Percentiles rank a stretch among this genome's conserved stretches.
Conservation (phyloP, 2,113 vertebrate species). For the Hydrochoerus hydrochaeris region DNA sequence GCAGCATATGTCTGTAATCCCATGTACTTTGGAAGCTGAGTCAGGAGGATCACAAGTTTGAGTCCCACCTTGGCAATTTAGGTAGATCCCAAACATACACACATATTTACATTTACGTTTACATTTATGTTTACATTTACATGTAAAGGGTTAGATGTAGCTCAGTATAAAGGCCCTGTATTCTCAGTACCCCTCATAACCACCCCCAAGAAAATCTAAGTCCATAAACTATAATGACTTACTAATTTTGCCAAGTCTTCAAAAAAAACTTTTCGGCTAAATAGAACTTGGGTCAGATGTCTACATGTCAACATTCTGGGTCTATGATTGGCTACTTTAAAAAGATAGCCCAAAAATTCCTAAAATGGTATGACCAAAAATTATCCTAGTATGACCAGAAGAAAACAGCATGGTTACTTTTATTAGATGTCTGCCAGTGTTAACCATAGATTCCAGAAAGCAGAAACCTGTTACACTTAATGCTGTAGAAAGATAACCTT, state of each 20-base stretch:
- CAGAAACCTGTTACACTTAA: neutral
- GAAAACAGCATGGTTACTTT: neutral
- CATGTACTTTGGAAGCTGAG: neutral
- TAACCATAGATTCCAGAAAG: neutral
- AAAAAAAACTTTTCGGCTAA: slow-evolving; percentile 8
- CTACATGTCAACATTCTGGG: neutral
- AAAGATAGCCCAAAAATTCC: neutral
- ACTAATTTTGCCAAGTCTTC: neutral
- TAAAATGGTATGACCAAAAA: neutral
- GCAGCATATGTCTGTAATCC: neutral
- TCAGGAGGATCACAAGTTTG: neutral
- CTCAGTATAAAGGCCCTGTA: neutral
- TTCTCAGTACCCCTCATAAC: neutral
- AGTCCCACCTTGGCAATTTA: neutral
- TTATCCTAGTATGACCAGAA: neutral
- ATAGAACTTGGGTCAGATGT: slow-evolving; percentile 20
- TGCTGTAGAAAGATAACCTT: neutral
- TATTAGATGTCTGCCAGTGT: neutral
- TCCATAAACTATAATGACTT: neutral
- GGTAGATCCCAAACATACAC: neutral
- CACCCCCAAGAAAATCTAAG: neutral
- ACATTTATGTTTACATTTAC: neutral
- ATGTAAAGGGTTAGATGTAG: neutral
- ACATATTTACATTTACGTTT: neutral
- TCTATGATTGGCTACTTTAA: neutral